Percentiles rank a stretch among this genome's conserved stretches.
Conservation (phyloP, 2,888 invertebrate species). For the Lacanobia oleracea region DNA sequence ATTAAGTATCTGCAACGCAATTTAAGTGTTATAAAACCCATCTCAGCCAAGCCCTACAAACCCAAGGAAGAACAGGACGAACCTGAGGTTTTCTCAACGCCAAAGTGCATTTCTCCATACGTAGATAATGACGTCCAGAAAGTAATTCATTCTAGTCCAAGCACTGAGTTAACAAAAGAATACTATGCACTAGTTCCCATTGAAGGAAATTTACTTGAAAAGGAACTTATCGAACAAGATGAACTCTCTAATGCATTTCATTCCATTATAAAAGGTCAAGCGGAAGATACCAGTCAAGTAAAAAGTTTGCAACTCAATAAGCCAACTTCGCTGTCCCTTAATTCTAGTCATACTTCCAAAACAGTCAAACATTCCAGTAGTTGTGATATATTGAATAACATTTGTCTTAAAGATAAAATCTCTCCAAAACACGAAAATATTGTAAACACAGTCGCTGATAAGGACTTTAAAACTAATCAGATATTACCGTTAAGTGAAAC, state of each 20-base stretch:
- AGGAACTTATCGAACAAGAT: slow-evolving; percentile 89
- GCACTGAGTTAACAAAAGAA: slow-evolving; percentile 83
- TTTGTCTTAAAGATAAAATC: slow-evolving; percentile 68
- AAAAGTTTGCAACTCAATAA: slow-evolving; percentile 74
- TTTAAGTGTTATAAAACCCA: slow-evolving; percentile 69
- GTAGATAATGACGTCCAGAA: slow-evolving; percentile 75
- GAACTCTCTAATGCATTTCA: slow-evolving; percentile 88
- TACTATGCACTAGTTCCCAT: slow-evolving; percentile 84
- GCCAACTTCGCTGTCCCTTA: slow-evolving; percentile 82
- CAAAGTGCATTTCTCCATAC: slow-evolving; percentile 84
- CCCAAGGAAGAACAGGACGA: slow-evolving; percentile 80
- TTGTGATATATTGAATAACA: slow-evolving; percentile 81
- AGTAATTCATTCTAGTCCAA: slow-evolving; percentile 81
- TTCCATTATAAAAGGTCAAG: slow-evolving; percentile 83
- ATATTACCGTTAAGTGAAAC: slow-evolving; percentile 53
- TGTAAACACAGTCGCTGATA: slow-evolving; percentile 64
- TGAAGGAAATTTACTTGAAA: slow-evolving; percentile 84
- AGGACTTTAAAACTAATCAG: slow-evolving; percentile 65
- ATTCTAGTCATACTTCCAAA: slow-evolving; percentile 85
- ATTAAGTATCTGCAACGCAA: slow-evolving; percentile 82
- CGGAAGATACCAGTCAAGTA: slow-evolving; percentile 72
- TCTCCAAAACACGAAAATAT: slow-evolving; percentile 60
- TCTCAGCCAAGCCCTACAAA: slow-evolving; percentile 65
- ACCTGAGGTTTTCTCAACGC: slow-evolving; percentile 85
- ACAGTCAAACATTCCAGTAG: slow-evolving; percentile 83